Conservation (phyloP, 2,888 invertebrate genomes). For the Rambutsinella grinnellia region DNA sequence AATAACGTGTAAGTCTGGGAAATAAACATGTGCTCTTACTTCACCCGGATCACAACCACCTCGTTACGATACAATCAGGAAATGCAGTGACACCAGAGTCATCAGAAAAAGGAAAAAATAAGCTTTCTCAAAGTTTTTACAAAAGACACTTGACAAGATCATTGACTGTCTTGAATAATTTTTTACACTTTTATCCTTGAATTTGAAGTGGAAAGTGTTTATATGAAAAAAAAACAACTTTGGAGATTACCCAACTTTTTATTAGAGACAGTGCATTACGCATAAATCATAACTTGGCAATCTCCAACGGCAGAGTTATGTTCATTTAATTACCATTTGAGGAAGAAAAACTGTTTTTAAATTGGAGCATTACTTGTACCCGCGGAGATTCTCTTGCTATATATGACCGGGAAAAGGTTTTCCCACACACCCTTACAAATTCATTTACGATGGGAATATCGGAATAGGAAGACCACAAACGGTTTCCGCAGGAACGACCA, state of each 20-base stretch:
- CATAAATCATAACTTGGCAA: too few species aligned
- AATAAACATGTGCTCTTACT: conserved; percentile 45
- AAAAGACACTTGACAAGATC: background rate
- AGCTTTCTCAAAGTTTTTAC: background rate
- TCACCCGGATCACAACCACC: conserved; percentile 10
- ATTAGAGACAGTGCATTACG: too few species aligned
- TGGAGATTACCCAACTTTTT: too few species aligned
- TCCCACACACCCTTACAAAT: background rate
- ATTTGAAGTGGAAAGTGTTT: too few species aligned
- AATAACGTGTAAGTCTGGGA: conserved; percentile 43
- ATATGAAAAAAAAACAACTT: background rate
- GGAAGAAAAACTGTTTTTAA: background rate
- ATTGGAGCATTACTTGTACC: background rate
- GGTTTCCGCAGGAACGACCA: background rate
- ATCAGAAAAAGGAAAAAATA: conserved; percentile 4
- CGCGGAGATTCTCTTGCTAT: too few species aligned
- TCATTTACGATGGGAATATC: background rate
- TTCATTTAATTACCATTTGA: background rate
- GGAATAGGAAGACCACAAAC: too few species aligned
- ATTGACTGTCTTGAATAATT: background rate
- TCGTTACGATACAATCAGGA: conserved; percentile 45
- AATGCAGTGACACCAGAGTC: conserved; percentile 38
- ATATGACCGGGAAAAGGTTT: background rate
- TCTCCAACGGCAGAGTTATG: background rate
- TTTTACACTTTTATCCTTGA: too few species aligned